Percentiles rank a stretch among this genome's conserved stretches.
phyloP scores from a whole-genome alignment of 2,113 vertebrate species.

The Camarhynchus parvulus region DNA sequence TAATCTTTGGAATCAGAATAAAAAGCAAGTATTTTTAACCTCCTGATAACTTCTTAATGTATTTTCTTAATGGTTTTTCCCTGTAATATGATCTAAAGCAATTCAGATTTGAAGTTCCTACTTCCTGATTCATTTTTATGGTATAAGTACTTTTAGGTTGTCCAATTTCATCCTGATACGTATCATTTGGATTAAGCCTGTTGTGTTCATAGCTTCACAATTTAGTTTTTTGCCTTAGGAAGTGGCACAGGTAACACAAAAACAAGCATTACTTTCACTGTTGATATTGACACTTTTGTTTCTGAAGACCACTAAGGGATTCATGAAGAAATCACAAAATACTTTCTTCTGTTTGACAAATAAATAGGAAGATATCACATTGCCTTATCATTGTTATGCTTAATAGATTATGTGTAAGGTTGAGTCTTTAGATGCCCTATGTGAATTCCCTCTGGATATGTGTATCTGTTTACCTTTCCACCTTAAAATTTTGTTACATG shows the following conservation, averaged over 20 bases:
- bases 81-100: neutral
- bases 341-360: neutral
- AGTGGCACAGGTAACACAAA: neutral
- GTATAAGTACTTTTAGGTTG: neutral
- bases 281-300: neutral
- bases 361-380: neutral
- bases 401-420: neutral
- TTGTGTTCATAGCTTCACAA: neutral
- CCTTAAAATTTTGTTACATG: neutral
- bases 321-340: neutral
- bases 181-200: neutral
- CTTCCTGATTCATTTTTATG: neutral
- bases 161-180: neutral
- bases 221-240: neutral
- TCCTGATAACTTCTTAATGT: neutral
- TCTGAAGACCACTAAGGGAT: neutral
- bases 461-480: neutral
- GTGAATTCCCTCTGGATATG: neutral
- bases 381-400: neutral
- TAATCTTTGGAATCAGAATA: neutral
- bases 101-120: neutral
- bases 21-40: neutral
- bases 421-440: neutral
- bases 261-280: neutral
- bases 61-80: neutral